Evolutionary conservation across 2,113 vertebrate genomes (phyloP), one percentile per base, ranked within the genome.

Genomic region (Oxygymnocypris stewartii): DNA sequence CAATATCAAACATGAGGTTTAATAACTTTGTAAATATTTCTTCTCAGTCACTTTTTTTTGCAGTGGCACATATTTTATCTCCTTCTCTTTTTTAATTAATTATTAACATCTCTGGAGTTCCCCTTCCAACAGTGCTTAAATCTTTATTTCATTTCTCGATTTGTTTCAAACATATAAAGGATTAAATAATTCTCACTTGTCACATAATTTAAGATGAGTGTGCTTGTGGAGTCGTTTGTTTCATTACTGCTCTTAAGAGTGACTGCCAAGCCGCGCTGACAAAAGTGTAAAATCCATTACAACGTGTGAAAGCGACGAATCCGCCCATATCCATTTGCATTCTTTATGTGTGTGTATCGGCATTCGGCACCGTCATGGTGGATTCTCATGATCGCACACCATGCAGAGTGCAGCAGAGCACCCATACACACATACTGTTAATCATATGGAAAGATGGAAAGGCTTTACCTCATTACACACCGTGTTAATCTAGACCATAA

Each of bases 1-100:
- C 20, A 23, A 88, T 88, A 91, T 91, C 84, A 91, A 92, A 90
- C 69, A 88, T 79, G 84, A 85, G 44, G 79, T 85, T 89, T 85
- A 86, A 44, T 85, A 81, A 89, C 86, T 90, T 86, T 87, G 44
- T 47, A 73, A 77, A 84, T 84, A 83, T 84, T 79, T 73, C 9
- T 40, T 65, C 59, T 51, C 82, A 88, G 82, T 88, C 54, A 9
- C 57, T 23, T 12, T 44, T 35, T 81, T 85, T 73, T 80, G 37
- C 6, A 13, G 23, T 13, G 7, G 4, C 20, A 7, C 49, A 87
- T 90, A 89, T 90, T 92, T 87, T 84, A 85, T 89, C 63, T 77
- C 63, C 61, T 63, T 79, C 85, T 88, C 47, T 76, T 75, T 88
- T 61, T 35, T 23, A 84, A 88, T 91, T 86, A n/a, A 90, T 90